A percentile compares a stretch with the other conserved stretches of the same genome.
These are phyloP conservation scores for Tricholaema leucomelas DNA, from an alignment of 2,113 vertebrate species.

Conservation along the genomic window DNA sequence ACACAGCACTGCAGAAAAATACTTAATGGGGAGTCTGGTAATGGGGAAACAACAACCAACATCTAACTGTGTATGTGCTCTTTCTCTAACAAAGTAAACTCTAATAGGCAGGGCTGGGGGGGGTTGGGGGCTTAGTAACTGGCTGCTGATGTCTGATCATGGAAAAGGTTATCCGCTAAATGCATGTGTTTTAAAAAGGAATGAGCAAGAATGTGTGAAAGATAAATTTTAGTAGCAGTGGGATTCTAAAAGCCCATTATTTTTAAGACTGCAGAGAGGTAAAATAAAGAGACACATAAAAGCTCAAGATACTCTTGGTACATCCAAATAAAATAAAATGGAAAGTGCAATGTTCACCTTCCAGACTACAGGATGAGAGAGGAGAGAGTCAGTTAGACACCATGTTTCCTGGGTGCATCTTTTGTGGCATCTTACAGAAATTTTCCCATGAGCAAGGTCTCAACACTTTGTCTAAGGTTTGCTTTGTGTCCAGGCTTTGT, in stretches of 20 bases:
- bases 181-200: conserved; percentile 59
- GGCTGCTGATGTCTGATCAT: conserved; percentile 38
- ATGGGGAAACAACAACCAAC: conserved; percentile 10
- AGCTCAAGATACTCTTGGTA: conserved; percentile 62
- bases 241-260: conserved; percentile 77
- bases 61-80: background rate
- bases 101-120: background rate
- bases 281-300: conserved; percentile 79
- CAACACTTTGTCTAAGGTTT: conserved; percentile 51
- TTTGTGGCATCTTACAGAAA: conserved; percentile 17
- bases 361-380: background rate
- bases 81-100: conserved; percentile 35
- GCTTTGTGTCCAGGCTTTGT: conserved; percentile 30
- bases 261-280: conserved; percentile 73
- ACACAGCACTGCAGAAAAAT: conserved; percentile 71
- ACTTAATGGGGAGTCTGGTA: conserved; percentile 25
- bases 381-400: conserved; percentile 19
- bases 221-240: conserved; percentile 70
- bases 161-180: conserved; percentile 55
- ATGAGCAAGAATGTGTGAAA: conserved; percentile 61
- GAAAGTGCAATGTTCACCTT: conserved; percentile 6
- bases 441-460: conserved; percentile 42
- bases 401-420: conserved; percentile 8
- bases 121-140: conserved; percentile 39
- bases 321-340: conserved; percentile 69